A percentile compares a stretch with the other conserved stretches of the same genome.
Evolutionary conservation across 2,797 vertebrate species (phyloP).

Genomic region (Centropyge bicolor): DNA sequence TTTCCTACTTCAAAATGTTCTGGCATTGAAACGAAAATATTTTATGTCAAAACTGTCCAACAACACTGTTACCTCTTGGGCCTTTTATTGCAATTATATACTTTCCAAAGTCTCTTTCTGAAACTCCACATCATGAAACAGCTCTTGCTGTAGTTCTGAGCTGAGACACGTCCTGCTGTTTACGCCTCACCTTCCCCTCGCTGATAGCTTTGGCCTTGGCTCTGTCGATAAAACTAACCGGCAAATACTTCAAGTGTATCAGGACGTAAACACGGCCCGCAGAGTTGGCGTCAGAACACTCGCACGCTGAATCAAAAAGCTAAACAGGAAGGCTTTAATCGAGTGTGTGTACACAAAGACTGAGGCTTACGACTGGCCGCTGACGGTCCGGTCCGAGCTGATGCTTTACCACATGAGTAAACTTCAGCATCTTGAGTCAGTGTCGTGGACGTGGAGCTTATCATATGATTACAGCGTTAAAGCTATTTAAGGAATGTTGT

Average conservation of each 20-base stretch:
- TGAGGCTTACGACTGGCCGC: slow-evolving; percentile 14
- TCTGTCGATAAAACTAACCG: slow-evolving; percentile 58
- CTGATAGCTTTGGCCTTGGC: slow-evolving; percentile 33
- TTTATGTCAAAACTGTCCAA: not conserved
- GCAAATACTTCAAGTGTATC: slow-evolving; percentile 56
- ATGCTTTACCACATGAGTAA: slow-evolving; percentile 26
- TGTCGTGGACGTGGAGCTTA: slow-evolving; percentile 30
- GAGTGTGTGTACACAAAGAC: slow-evolving; percentile 57
- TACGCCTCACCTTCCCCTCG: slow-evolving; percentile 20
- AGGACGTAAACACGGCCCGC: slow-evolving; percentile 57
- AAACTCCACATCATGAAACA: slow-evolving; percentile 31
- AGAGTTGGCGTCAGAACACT: slow-evolving; percentile 46
- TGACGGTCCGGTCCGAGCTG: not conserved
- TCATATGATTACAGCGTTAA: slow-evolving; percentile 27
- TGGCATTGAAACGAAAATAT: not conserved
- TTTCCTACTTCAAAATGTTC: not conserved
- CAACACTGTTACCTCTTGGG: not conserved
- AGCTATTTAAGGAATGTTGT: slow-evolving; percentile 49
- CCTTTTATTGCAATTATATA: slow-evolving; percentile 1
- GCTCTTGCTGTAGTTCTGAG: not conserved
- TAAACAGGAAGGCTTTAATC: slow-evolving; percentile 79
- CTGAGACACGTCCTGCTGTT: slow-evolving; percentile 30
- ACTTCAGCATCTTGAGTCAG: slow-evolving; percentile 12
- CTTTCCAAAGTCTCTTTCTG: not conserved
- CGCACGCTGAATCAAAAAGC: slow-evolving; percentile 22